Evolutionary conservation across 2,113 vertebrate genomes (phyloP), one percentile per base, ranked within the genome.

Genomic region (Caloenas nicobarica): DNA sequence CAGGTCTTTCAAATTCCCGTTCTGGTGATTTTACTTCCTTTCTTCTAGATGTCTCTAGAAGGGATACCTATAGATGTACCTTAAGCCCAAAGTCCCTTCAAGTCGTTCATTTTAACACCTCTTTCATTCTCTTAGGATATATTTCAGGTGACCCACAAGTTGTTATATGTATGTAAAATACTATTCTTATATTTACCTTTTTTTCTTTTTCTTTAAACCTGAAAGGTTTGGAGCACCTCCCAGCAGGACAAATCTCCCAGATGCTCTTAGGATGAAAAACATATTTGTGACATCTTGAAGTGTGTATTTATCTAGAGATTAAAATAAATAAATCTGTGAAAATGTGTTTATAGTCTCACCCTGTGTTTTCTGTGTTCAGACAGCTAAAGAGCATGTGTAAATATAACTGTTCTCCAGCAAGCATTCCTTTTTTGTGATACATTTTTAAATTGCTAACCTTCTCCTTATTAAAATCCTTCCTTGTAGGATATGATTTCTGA

Each of bases 191-290:
- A n/a, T 42, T 53, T 50, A 69, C 68, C 2, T 0, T 34, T 60
- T 33, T 62, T 38, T 7, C 18, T 34, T 46, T 80, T 19, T n/a
- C 14, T 68, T 88, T 25, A 62, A 81, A 71, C 3, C 12, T 4
- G 11, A 53, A 54, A 3, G 1, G 25, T 64, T 31, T 72, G 24
- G 14, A 64, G 5, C 0, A 0, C 9, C 21, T 91, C 34, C 12
- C 57, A 68, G 36, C 4, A 81, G 16, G 18, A 40, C 2, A 66
- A 51, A 8, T 34, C 10, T 84, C 38, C 28, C 33, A 53, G 25
- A 42, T 23, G 8, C 57, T 68, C 33, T 73, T 25, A 42, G 18
- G 10, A 64, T 68, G 17, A 40, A 79, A 70, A 77, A 34, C 3
- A 3, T 31, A 50, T 24, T 58, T 54, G 4, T 68, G 46, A 26